phyloP scores from a whole-genome alignment of 2,888 invertebrate species.

The Tryphoninae sp. region DNA sequence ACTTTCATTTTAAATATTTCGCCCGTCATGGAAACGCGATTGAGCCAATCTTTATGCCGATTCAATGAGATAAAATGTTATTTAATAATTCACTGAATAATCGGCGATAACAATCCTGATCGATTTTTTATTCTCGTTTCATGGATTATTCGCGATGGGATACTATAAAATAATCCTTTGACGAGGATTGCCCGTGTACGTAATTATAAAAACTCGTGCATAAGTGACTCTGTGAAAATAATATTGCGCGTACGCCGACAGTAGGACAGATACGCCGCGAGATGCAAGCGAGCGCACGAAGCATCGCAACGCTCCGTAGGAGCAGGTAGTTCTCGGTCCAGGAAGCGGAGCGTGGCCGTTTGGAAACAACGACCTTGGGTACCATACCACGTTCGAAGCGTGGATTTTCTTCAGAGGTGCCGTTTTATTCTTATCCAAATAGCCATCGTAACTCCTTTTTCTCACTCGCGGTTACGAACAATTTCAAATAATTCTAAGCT shows the following conservation, averaged over 20 bases:
- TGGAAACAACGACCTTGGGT: constrained; percentile 65
- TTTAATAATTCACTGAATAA: constrained; percentile 7
- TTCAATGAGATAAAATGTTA: too few species aligned
- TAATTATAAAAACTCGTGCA: constrained; percentile 5
- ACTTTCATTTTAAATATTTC: constrained; percentile 24
- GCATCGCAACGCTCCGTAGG: constrained; percentile 63
- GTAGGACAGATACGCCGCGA: constrained; percentile 8
- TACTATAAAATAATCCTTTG: neutral
- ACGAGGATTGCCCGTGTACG: neutral
- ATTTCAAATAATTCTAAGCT: constrained; percentile 20
- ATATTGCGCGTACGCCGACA: constrained; percentile 25
- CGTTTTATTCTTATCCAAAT: constrained; percentile 40
- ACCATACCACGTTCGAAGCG: neutral
- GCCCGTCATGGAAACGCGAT: neutral
- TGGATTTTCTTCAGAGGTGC: constrained; percentile 30
- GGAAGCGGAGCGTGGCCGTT: constrained; percentile 66
- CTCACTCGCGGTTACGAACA: constrained; percentile 22
- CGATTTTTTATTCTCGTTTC: neutral
- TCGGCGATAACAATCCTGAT: neutral
- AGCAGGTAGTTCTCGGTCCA: constrained; percentile 58
- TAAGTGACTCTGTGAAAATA: constrained; percentile 11
- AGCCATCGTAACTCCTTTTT: neutral
- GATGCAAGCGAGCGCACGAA: constrained; percentile 36
- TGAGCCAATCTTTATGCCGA: too few species aligned
- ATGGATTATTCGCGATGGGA: neutral